Evolutionary conservation across 2,888 invertebrate genomes (phyloP).

Genomic region (Malthinus seriepunctatus): DNA sequence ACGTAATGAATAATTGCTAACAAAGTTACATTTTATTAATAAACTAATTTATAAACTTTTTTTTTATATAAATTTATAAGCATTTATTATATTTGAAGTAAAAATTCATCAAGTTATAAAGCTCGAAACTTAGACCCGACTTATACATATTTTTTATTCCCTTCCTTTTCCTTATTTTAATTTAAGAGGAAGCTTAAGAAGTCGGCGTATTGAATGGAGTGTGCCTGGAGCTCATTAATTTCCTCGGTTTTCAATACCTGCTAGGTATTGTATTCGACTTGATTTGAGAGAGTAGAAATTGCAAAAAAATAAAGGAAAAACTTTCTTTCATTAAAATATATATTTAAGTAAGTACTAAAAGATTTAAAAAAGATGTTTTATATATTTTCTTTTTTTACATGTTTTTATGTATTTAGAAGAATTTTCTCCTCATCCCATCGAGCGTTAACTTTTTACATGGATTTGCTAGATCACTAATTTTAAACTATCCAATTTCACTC

Average conservation of each 20-base stretch:
- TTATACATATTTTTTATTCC: slow-evolving; percentile 8
- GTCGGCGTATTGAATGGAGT: slow-evolving; percentile 28
- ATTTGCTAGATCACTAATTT: too few species aligned
- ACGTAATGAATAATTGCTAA: too few species aligned
- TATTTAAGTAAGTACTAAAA: not conserved
- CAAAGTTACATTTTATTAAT: too few species aligned
- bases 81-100: not conserved
- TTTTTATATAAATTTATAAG: too few species aligned
- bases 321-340: slow-evolving; percentile 6
- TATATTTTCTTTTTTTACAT: too few species aligned
- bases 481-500: too few species aligned
- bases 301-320: slow-evolving; percentile 31
- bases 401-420: too few species aligned
- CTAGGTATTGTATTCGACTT: slow-evolving; percentile 35
- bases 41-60: too few species aligned
- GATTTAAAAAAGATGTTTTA: too few species aligned
- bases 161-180: slow-evolving; percentile 27
- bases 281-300: slow-evolving; percentile 36
- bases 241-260: slow-evolving; percentile 40
- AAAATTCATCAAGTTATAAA: not conserved
- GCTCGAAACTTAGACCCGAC: not conserved
- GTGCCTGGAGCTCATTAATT: slow-evolving; percentile 40
- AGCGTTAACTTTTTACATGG: too few species aligned
- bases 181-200: slow-evolving; percentile 29
- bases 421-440: too few species aligned